Percentiles rank a stretch among this genome's conserved stretches.
phyloP scores from a whole-genome alignment of 2,797 vertebrate species.

The Podarcis siculus region DNA sequence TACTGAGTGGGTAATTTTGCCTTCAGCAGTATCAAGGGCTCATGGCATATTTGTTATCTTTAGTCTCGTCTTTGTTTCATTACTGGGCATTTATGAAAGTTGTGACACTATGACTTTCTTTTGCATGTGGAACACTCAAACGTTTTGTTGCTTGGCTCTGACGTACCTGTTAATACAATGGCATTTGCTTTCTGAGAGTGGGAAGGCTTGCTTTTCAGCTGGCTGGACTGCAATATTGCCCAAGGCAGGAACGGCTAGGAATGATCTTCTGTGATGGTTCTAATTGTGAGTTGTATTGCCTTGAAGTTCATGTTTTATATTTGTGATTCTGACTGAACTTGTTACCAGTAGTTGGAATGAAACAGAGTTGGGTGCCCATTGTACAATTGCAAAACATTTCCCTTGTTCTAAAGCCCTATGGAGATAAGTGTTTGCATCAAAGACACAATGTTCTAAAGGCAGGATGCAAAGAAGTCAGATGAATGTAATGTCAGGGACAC shows the following conservation, averaged over 20 bases:
- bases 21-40: not conserved
- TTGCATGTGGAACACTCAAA: not conserved
- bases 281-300: not conserved
- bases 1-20: not conserved
- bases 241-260: constrained; percentile 4
- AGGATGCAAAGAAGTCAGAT: not conserved
- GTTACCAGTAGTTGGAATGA: not conserved
- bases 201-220: not conserved
- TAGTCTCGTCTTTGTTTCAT: not conserved
- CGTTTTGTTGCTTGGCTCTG: not conserved
- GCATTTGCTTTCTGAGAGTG: constrained; percentile 1
- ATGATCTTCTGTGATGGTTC: not conserved
- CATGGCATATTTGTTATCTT: not conserved
- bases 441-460: not conserved
- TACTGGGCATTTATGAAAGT: not conserved
- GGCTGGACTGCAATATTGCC: not conserved
- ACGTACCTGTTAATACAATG: not conserved
- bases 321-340: not conserved
- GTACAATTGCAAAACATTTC: constrained; percentile 3
- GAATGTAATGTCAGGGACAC: not conserved
- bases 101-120: not conserved
- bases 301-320: not conserved
- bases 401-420: not conserved
- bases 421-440: constrained; percentile 15
- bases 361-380: not conserved